These are phyloP conservation scores for Drosophila flavopinicola DNA, from an alignment of 2,888 invertebrate species.

Conservation along the genomic window DNA sequence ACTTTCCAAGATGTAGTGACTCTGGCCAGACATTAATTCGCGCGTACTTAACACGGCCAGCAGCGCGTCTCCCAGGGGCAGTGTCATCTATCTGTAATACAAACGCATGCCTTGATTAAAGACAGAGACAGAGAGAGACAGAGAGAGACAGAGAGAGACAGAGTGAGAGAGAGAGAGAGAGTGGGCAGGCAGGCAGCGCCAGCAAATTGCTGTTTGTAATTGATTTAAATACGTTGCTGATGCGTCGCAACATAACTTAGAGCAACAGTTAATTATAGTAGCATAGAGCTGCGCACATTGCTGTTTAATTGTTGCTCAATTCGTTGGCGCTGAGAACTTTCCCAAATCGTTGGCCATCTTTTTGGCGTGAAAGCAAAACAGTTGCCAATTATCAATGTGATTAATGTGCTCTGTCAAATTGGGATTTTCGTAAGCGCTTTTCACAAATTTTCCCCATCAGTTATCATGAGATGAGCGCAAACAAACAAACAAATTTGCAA, in stretches of 20 bases:
- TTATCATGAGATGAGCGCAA: constrained; percentile 71
- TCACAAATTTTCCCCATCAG: constrained; percentile 73
- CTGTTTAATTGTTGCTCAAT: constrained; percentile 52
- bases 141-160: no score
- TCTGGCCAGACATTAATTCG: constrained; percentile 76
- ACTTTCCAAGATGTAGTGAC: constrained; percentile 73
- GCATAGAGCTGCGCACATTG: constrained; percentile 46
- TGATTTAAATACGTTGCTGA: constrained; percentile 82
- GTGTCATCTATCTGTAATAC: constrained; percentile 72
- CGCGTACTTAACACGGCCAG: constrained; percentile 75
- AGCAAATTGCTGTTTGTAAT: constrained; percentile 81
- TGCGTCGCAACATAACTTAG: constrained; percentile 80
- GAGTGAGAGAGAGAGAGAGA: constrained; percentile 11
- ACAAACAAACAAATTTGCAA: constrained; percentile 74
- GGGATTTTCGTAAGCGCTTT: constrained; percentile 71
- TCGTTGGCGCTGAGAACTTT: constrained; percentile 53
- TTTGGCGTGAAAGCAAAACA: constrained; percentile 63
- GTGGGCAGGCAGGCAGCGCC: constrained; percentile 17
- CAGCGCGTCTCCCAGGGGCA: constrained; percentile 33
- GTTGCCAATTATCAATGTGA: constrained; percentile 76
- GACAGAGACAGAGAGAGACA: constrained; percentile 14
- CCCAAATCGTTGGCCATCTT: constrained; percentile 30
- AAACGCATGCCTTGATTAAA: constrained; percentile 72
- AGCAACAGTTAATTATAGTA: constrained; percentile 48
- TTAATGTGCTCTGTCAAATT: constrained; percentile 72